Base-by-base conservation (phyloP, 2,113 vertebrate species). In the Apteryx mantelli region DNA sequence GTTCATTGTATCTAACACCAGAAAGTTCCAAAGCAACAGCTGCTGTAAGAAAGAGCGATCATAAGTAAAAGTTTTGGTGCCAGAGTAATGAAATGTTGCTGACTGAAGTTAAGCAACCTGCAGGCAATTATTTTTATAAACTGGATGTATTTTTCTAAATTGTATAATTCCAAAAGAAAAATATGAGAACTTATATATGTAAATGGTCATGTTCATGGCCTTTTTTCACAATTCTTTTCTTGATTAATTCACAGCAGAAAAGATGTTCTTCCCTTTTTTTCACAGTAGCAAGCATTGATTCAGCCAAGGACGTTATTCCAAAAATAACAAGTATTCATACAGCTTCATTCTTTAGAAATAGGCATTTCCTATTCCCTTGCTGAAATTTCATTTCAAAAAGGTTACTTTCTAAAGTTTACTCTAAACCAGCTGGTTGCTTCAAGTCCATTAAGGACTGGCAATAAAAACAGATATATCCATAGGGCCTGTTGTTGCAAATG, bases 381-480 rank as follows among this genome's bases (percentile, higher is more conserved):
- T 78, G 68, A 53, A 89, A 91, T 82, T 94, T 69, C 21, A 56
- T 78, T 60, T 55, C 30, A 55, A 28, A 87, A 87, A 76, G 11
- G 53, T 71, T 92, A 56, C 64, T 87, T 76, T 76, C 80, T 70
- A 46, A 86, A 91, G 15, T 65, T 56, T 82, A 38, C 0, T 0
- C 63, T 85, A 82, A 87, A 74, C 26, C 74, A 74, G 44, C 11
- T 18, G 74, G 52, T 79, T 65, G 48, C 63, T 79, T 71, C 91
- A 74, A 85, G 53, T 38, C 20, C 1, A 0, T 77, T 66, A 66
- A 22, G 44, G 58, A 63, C 9, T 7, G 18, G 14, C 34, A 80
- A 50, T 70, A 85, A 95, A 89, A 93, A 74, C 28, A 91, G 81
- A 82, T 93, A 77, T 32, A 73, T 66, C 63, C 40, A 28, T 25